Conservation (phyloP, 2,113 vertebrate species). For the Pogona vitticeps region DNA sequence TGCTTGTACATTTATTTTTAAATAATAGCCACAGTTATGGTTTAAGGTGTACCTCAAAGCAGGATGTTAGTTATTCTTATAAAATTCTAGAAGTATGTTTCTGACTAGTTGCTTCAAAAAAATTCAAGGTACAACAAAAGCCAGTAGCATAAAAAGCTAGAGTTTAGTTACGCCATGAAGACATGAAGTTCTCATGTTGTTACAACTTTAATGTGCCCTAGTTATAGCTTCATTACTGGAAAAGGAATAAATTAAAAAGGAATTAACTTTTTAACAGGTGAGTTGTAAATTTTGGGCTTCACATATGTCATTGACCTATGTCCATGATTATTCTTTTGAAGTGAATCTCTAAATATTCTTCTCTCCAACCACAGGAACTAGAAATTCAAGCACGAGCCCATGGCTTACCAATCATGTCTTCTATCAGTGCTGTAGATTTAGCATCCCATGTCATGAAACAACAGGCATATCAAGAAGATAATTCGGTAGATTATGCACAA, state of each 20-base stretch:
- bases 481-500: conserved; percentile 82
- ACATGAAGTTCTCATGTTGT: too few relatives aligned
- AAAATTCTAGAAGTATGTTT: too few relatives aligned
- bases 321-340: conserved; percentile 18
- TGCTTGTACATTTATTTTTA: neutral
- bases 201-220: too few relatives aligned
- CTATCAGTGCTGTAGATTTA: conserved; percentile 78
- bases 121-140: too few relatives aligned
- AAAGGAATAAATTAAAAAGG: too few relatives aligned
- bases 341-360: conserved; percentile 39
- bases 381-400: conserved; percentile 95
- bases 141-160: too few relatives aligned
- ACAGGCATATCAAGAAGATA: conserved; percentile 84
- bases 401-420: conserved; percentile 84
- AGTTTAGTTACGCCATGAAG: too few relatives aligned
- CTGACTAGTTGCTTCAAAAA: too few relatives aligned
- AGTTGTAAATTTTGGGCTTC: neutral
- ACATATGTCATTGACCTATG: neutral
- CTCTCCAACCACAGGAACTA: conserved; percentile 83
- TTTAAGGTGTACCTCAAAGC: neutral
- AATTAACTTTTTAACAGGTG: too few relatives aligned
- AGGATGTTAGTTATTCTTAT: neutral
- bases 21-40: neutral
- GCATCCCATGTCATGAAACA: conserved; percentile 84
- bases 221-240: too few relatives aligned